A percentile compares a stretch with the other conserved stretches of the same genome.
These are phyloP conservation scores for Drosophila subpulchrella DNA, from an alignment of 1,140 invertebrate species.

Conservation along the genomic window DNA sequence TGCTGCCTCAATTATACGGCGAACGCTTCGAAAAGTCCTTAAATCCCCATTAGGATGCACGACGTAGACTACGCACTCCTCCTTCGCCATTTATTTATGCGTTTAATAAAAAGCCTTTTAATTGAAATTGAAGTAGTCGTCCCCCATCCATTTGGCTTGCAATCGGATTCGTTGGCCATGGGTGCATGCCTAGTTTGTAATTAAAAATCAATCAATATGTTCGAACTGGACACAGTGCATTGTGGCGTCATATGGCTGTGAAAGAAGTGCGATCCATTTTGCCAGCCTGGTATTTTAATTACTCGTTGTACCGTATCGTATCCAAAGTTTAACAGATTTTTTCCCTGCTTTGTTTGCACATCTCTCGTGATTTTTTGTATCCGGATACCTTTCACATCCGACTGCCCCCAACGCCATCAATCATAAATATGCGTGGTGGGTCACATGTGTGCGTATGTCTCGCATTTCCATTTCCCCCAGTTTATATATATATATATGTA, in stretches of 20 bases:
- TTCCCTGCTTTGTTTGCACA: slow-evolving; percentile 20
- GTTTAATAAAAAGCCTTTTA: slow-evolving; percentile 71
- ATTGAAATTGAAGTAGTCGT: slow-evolving; percentile 73
- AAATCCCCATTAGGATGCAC: slow-evolving; percentile 56
- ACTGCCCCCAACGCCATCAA: slow-evolving; percentile 56
- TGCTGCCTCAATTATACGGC: slow-evolving; percentile 59
- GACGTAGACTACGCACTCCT: slow-evolving; percentile 15
- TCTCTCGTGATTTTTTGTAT: slow-evolving; percentile 15
- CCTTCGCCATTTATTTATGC: slow-evolving; percentile 63
- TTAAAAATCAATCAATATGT: slow-evolving; percentile 82
- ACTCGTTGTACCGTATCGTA: slow-evolving; percentile 50
- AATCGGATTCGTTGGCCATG: slow-evolving; percentile 13
- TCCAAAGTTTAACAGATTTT: slow-evolving; percentile 42
- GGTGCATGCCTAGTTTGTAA: slow-evolving; percentile 68
- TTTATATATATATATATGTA: slow-evolving; percentile 6
- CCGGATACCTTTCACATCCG: slow-evolving; percentile 16
- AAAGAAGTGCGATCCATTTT: slow-evolving; percentile 50
- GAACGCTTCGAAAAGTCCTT: slow-evolving; percentile 29
- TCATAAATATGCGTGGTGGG: slow-evolving; percentile 58
- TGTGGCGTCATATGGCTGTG: slow-evolving; percentile 71
- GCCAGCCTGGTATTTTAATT: slow-evolving; percentile 82
- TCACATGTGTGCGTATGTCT: slow-evolving; percentile 64
- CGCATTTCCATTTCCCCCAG: slow-evolving; percentile 23
- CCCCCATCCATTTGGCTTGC: background rate
- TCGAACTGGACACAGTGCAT: slow-evolving; percentile 51